Base-by-base conservation (phyloP, 2,797 vertebrate genomes). In the Macroramphosus scolopax region DNA sequence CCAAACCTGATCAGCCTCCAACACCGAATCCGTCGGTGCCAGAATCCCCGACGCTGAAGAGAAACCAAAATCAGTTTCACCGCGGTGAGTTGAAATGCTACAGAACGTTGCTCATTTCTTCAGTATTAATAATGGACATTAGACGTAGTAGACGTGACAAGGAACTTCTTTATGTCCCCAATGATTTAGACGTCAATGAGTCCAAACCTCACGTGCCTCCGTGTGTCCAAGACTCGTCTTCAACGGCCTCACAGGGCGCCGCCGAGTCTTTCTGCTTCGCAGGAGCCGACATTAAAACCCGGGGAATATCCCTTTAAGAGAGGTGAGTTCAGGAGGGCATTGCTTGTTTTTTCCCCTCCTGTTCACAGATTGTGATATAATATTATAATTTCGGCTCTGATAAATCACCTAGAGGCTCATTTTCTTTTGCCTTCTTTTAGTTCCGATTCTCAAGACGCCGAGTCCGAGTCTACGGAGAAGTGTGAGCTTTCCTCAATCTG, bases 221-320 rank as follows among this genome's bases (percentile, higher is more conserved):
- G 20, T 22, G 20, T 3, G 36, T 6, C 47, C 4, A 78, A 74
- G 17, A 30, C 66, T 4, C 40, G 34, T 50, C 70, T 8, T 14
- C 68, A 37, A 41, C 56, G 5, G 36, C 63, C 59, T 75, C 76
- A 83, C 20, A 22, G 20, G 6, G 72, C 17, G 41, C 68, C 49
- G 1, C 18, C 44, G 13, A 40, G 54, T 51, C 78, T 80, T 13
- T 64, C 72, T 20, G 68, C 66, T n/a, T 77, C 76, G 17, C 84
- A 80, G 52, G 82, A 81, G 2, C 37, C 64, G 3, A 18, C 71
- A 36, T 81, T 80, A 1, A 89, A 83, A 8, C 55, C 74, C 1
- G 66, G 81, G 7, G 92, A 93, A 60, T 86, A 89, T 58, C 84
- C 89, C 8, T 86, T 82, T 48, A 91, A 90, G 34, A 44, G 89